Base-by-base conservation (phyloP, 2,888 invertebrate species). In the Macrosiphum euphorbiae region DNA sequence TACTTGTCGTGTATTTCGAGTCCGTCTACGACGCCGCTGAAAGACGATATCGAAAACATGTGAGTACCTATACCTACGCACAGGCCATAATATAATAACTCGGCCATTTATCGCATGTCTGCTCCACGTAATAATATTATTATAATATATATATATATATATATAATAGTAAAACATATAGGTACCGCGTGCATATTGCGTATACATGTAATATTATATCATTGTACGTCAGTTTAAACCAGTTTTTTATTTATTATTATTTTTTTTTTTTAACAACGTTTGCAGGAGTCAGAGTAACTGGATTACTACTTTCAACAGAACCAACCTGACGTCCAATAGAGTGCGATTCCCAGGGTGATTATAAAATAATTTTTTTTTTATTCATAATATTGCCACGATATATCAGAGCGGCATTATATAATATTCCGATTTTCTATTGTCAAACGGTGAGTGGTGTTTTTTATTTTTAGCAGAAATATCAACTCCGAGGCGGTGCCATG, bases 21-120 rank as follows among this genome's bases (percentile, higher is more conserved):
- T 86, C 58, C 85, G 86, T 89, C 93, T 2, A 94, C 90, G 13
- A 94, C 86, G 50, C 93, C 93, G 11, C 86, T 94, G 41, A 94
- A 94, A 94, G 86, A 94, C 61, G 93, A 94, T n/a, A 90, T 94
- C 86, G 93, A 94, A 94, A 90, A 94, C 90, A 94, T 90, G 93
- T 94, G 20, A 94, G 92, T 93, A 47, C 2, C 67, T 58, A 44
- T 85, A 58, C 7, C 26, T n/a, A 78, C 4, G 26, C 8, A 85
- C 24, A 44, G 44, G 16, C 8, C 47, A 61, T 47, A 89, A 61
- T 47, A 89, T n/a, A 35, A 84, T 61, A 35, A 50, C 89, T 84
- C 16, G n/a, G 13, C 67, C 47, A n/a, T 50, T 90, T 47, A 90
- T 90, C 10, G 78, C 35, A 41, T 52, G 50, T 41, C 24, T 50